A percentile compares a stretch with the other conserved stretches of the same genome.
These are phyloP conservation scores for Pteronotus mesoamericanus DNA, from an alignment of 2,797 vertebrate species.

Conservation along the genomic window DNA sequence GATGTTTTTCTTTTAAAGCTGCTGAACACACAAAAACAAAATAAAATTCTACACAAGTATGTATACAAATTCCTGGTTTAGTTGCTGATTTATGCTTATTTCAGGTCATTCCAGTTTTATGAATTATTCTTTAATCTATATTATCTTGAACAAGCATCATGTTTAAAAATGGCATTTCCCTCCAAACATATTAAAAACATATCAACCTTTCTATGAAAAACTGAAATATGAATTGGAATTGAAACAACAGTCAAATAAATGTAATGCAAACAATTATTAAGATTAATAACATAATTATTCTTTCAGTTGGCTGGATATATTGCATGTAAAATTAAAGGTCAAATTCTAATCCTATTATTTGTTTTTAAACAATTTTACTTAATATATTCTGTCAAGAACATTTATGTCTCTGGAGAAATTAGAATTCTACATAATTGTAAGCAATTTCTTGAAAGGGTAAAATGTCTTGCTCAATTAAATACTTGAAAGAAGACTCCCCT, in stretches of 20 bases:
- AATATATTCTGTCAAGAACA: conserved; percentile 49
- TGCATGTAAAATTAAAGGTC: conserved; percentile 33
- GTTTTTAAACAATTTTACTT: conserved; percentile 52
- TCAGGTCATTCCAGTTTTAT: background rate
- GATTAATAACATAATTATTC: conserved; percentile 31
- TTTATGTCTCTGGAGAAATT: conserved; percentile 47
- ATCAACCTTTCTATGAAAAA: background rate
- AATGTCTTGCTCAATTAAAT: conserved; percentile 44
- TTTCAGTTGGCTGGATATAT: background rate
- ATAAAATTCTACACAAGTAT: background rate
- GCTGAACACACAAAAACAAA: background rate
- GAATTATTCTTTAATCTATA: conserved; percentile 10
- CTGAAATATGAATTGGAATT: background rate
- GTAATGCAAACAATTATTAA: conserved; percentile 17
- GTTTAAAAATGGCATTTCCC: background rate
- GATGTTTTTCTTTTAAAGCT: background rate
- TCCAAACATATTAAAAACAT: background rate
- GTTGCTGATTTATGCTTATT: background rate
- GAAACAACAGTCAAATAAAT: conserved; percentile 12
- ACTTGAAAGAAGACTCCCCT: background rate
- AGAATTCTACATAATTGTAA: conserved; percentile 29
- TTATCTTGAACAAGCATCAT: background rate
- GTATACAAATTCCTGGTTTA: background rate
- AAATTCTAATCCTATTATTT: conserved; percentile 43
- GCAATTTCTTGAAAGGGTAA: background rate